Evolutionary conservation across 2,888 invertebrate species (phyloP).

Genomic region (Pachymerium ferrugineum): DNA sequence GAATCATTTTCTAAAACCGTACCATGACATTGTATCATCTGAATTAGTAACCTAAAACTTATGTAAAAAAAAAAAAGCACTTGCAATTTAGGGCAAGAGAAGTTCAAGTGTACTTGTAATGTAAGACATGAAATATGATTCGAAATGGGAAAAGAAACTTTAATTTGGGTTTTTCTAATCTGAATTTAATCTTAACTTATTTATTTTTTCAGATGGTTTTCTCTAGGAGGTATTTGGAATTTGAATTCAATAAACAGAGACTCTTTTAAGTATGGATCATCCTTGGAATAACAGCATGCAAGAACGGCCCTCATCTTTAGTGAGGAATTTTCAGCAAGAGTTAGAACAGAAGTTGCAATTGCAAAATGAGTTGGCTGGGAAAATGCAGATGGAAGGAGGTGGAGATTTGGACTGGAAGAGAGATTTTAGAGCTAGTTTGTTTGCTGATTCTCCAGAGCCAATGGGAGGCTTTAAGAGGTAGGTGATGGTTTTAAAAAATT

Average conservation of each 20-base stretch:
- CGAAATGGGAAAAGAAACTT: no score
- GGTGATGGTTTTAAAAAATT: no score
- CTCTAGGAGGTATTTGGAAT: not conserved
- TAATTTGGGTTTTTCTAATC: no score
- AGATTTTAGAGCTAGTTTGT: not conserved
- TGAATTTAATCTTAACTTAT: not conserved
- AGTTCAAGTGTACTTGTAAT: no score
- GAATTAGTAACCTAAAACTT: not conserved
- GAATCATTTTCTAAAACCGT: constrained; percentile 1
- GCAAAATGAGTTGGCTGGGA: not conserved
- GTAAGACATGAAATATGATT: no score
- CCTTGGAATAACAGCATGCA: not conserved
- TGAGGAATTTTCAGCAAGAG: not conserved
- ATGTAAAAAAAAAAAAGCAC: not conserved
- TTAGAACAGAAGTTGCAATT: not conserved
- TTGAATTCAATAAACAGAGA: not conserved
- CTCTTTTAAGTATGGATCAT: not conserved
- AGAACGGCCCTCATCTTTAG: not conserved
- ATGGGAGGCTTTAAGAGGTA: not conserved
- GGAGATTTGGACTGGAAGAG: not conserved
- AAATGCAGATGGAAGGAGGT: not conserved
- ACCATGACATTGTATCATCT: not conserved
- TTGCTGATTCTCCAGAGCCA: not conserved
- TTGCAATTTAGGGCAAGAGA: not conserved
- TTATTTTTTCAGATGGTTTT: not conserved